Evolutionary conservation across 2,888 invertebrate genomes (phyloP), one percentile per base, ranked within the genome.

Genomic region (Andrena minutula): DNA sequence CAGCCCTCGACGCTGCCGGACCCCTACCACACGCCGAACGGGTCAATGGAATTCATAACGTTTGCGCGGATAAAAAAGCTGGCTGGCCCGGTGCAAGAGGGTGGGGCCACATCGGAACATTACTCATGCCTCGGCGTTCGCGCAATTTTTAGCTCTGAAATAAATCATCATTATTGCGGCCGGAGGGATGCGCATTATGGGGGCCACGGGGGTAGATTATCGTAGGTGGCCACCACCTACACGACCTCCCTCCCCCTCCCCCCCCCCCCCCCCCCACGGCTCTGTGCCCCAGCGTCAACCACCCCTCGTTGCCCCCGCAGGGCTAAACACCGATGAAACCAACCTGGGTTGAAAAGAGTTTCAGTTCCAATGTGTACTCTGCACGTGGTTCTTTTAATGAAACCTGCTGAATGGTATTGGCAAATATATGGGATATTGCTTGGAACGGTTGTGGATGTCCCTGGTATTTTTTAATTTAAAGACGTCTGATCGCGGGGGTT

Each of bases 161-260:
- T 95, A 95, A 95, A 95, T 95, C 95, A 95, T 95, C 95, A 95
- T 95, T 95, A 95, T 95, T 95, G 90, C 89, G 95, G 94, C 94
- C 94, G 92, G 93, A 93, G 91, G 92, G 92, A 90, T 91, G 91
- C 91, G 91, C 91, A 92, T 93, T 92, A 91, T 90, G 88, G 90
- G 91, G 88, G 90, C 88, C 85, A 86, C 90, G 86, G 89, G 91
- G 92, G 91, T 91, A 92, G 92, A 92, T 92, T 92, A 92, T 91
- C 91, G 89, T 89, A 89, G 90, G 88, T 88, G 88, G 88, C 86
- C 86, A 79, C 88, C 86, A 85, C 82, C 86, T 84, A 84, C 69
- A 58, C n/a, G 23, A 82, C 64, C 82, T 30, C 1, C 10, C 41
- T 26, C 72, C 69, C 53, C 58, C 64, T 12, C 23, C 56, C n/a